Evolutionary conservation across 2,888 invertebrate species (phyloP), one percentile per base, ranked within the genome.

Genomic region (Phortica magna): DNA sequence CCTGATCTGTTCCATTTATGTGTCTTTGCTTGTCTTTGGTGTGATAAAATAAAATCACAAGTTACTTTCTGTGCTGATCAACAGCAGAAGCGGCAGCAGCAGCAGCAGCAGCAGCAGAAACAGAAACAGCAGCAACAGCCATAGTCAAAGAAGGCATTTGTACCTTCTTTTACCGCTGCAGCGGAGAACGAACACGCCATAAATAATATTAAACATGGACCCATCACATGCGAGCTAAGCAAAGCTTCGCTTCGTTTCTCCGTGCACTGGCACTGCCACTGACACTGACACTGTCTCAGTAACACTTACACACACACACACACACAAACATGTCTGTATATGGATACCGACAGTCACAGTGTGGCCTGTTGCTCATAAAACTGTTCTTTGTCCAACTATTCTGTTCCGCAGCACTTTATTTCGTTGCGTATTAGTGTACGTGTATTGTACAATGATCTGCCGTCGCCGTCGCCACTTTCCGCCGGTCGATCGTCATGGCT

Each of bases 181-280:
- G 68, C 43, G 68, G 14, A 9, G 53, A 71, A 71, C 55, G 53
- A 71, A 19, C 22, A 71, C 78, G 84, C 83, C 86, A 86, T 86
- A 86, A 86, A 86, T 86, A 88, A 88, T 86, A 88, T 83, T 82
- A 88, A 84, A 88, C 86, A 86, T 85, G 85, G 79, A 85, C 81
- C 79, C 83, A 82, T 82, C 80, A 71, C 70, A 76, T 81, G 81
- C 80, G 67, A 80, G 55, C 74, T 77, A 74, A 79, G 19, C 65
- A 61, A 12, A 17, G 70, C 48, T 19, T 10, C 70, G 48, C 17
- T 61, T 48, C 43, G 48, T 43, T 41, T 10, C 14, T 48, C 43
- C 22, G n/a, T n/a, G 17, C 70, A 22, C 48, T 31, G 31, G 5
- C 31, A 31, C 31, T 31, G 31, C 2, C 31, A 31, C 31, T 31